phyloP scores from a whole-genome alignment of 2,113 vertebrate species.

The Daphoenositta chrysoptera region DNA sequence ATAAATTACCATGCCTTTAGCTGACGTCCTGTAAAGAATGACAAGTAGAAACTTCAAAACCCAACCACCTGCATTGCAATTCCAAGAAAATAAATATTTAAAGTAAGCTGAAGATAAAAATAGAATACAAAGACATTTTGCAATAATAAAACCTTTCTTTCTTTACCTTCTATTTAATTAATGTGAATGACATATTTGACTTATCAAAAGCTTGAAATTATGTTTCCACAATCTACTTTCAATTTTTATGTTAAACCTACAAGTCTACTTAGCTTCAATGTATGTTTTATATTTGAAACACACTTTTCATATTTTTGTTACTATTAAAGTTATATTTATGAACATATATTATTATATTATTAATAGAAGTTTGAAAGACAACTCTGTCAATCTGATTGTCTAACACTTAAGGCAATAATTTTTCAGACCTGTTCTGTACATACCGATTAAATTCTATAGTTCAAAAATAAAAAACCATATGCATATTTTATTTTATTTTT shows the following conservation, averaged over 20 bases:
- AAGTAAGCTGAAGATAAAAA: neutral
- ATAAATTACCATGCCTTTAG: neutral
- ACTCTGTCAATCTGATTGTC: neutral
- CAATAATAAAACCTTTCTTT: neutral
- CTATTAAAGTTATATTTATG: neutral
- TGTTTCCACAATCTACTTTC: conserved; percentile 8
- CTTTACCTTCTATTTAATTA: neutral
- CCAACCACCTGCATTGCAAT: neutral
- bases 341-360: neutral
- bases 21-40: neutral
- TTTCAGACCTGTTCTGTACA: neutral
- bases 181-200: neutral
- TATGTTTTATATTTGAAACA: conserved; percentile 28
- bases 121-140: neutral
- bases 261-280: neutral
- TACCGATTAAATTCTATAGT: neutral
- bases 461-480: neutral
- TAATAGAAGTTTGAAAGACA: neutral
- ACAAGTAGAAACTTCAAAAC: neutral
- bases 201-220: conserved; percentile 30
- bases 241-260: conserved; percentile 20
- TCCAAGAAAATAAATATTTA: neutral
- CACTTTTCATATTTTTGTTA: neutral
- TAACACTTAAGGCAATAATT: neutral
- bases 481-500: conserved; percentile 36